phyloP scores from a whole-genome alignment of 2,797 vertebrate species.

The Enteromius unitaeniatus region DNA sequence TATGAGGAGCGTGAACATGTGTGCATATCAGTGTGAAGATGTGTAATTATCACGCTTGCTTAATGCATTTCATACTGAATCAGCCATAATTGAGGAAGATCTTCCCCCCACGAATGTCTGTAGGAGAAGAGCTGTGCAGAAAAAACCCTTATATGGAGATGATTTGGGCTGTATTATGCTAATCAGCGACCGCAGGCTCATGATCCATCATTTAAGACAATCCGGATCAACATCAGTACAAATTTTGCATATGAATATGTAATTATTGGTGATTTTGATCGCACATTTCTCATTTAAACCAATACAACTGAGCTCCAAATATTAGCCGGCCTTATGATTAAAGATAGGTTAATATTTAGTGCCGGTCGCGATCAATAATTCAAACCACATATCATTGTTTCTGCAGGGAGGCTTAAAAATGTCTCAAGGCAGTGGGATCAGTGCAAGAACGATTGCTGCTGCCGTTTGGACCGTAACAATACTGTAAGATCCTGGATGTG shows the following conservation, averaged over 20 bases:
- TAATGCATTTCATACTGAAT: slow-evolving; percentile 3
- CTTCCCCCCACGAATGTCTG: too few relatives aligned
- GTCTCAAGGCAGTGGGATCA: not conserved
- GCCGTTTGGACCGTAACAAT: not conserved
- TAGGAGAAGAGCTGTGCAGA: too few relatives aligned
- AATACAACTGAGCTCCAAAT: slow-evolving; percentile 1
- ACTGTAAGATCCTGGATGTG: not conserved
- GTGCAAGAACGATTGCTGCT: not conserved
- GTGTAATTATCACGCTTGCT: slow-evolving; percentile 14
- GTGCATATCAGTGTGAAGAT: not conserved
- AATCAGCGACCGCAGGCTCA: slow-evolving; percentile 12
- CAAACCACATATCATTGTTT: slow-evolving; percentile 6
- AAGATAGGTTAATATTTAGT: slow-evolving; percentile 34
- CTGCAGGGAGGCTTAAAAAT: not conserved
- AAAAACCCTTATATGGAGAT: too few relatives aligned
- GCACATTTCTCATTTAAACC: not conserved
- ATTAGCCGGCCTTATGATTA: not conserved
- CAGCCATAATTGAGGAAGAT: not conserved
- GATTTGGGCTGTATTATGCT: not conserved
- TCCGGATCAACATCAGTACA: not conserved
- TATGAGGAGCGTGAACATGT: not conserved
- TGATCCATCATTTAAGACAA: not conserved
- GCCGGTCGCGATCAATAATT: slow-evolving; percentile 2
- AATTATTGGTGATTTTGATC: not conserved
- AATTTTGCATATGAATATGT: not conserved